Evolutionary conservation across 2,797 vertebrate genomes (phyloP).

Genomic region (Hippopotamyrus pictus): DNA sequence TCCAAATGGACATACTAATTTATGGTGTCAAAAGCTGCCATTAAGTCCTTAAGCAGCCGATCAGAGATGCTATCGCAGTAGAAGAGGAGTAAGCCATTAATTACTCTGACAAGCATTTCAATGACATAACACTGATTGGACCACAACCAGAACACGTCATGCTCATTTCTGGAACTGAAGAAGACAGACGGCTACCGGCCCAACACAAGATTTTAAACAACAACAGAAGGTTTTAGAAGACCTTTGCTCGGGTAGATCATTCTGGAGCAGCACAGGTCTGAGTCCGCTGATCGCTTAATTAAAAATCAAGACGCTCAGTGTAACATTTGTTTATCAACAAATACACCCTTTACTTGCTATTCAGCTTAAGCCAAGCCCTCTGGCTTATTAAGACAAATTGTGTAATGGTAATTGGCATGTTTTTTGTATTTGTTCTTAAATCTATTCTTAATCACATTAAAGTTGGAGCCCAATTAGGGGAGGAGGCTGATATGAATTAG

Average conservation of each 20-base stretch:
- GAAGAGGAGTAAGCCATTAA: background rate
- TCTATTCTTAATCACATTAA: slow-evolving; percentile 29
- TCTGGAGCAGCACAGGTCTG: background rate
- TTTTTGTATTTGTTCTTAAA: slow-evolving; percentile 23
- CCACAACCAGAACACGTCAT: background rate
- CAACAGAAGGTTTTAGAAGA: background rate
- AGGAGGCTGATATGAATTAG: slow-evolving; percentile 15
- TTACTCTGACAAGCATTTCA: background rate
- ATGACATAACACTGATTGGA: background rate
- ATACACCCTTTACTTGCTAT: background rate
- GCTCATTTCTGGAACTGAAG: background rate
- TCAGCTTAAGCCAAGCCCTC: background rate
- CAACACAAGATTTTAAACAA: background rate
- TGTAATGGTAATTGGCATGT: background rate
- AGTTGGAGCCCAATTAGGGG: slow-evolving; percentile 25
- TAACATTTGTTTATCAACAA: background rate
- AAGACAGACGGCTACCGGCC: background rate
- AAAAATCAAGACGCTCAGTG: background rate
- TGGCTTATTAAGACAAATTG: background rate
- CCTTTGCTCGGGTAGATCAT: background rate
- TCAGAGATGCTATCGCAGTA: background rate
- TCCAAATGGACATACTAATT: background rate
- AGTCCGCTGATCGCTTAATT: background rate
- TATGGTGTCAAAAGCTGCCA: background rate
- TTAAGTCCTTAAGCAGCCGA: background rate